phyloP scores from a whole-genome alignment of 2,797 vertebrate species.

The Pteropus rufus region DNA sequence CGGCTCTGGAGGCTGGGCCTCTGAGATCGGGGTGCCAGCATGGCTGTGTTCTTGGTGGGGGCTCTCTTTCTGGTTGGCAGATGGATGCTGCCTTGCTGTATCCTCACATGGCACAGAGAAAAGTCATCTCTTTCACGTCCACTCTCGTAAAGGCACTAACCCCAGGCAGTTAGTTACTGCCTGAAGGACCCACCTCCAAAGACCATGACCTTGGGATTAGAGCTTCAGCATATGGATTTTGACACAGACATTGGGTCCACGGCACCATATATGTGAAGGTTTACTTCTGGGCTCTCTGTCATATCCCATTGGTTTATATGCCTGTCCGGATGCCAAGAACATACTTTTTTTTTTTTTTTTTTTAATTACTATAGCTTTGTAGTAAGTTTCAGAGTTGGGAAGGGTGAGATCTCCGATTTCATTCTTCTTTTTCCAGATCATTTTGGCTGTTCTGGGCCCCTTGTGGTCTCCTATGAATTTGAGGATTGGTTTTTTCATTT shows the following conservation, averaged over 20 bases:
- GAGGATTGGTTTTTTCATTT: not conserved
- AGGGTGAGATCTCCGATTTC: not conserved
- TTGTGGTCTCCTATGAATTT: not conserved
- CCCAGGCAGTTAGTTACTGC: not conserved
- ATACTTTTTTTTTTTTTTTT: not conserved
- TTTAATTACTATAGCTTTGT: not conserved
- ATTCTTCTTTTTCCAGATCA: not conserved
- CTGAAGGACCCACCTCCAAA: not conserved
- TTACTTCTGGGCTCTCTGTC: not conserved
- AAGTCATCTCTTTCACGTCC: not conserved
- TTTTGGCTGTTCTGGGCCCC: not conserved
- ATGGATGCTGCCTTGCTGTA: not conserved
- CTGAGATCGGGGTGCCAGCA: not conserved
- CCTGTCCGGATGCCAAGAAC: not conserved
- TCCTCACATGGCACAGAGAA: not conserved
- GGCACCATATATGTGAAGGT: not conserved
- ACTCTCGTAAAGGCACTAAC: not conserved
- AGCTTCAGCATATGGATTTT: not conserved
- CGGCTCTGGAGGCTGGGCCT: not conserved
- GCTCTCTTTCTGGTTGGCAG: not conserved
- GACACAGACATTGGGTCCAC: not conserved
- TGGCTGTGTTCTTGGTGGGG: not conserved
- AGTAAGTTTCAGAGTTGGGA: not conserved
- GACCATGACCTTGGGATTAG: not conserved
- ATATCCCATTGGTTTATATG: not conserved